phyloP scores from a whole-genome alignment of 2,888 invertebrate genomes.

The Adela reaumurella region DNA sequence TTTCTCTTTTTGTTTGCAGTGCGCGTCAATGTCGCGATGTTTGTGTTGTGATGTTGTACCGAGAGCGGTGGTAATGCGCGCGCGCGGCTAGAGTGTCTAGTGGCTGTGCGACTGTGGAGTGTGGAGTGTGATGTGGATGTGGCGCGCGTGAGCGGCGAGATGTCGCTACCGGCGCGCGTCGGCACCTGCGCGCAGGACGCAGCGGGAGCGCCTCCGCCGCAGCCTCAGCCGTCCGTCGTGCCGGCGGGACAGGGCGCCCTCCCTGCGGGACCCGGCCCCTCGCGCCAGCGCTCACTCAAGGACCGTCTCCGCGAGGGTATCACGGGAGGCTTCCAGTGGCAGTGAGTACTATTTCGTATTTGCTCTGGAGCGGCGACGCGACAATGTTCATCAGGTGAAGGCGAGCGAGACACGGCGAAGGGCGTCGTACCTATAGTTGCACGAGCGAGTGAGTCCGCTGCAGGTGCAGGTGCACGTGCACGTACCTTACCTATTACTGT shows the following conservation, averaged over 20 bases:
- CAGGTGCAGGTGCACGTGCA: too few relatives aligned
- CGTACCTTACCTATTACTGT: too few relatives aligned
- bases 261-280: conserved; percentile 54
- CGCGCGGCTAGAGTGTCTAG: not conserved
- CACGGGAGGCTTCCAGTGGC: conserved; percentile 75
- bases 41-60: not conserved
- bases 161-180: not conserved
- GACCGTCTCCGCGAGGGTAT: conserved; percentile 77
- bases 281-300: conserved; percentile 72
- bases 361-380: too few relatives aligned
- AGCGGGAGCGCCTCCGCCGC: conserved; percentile 12
- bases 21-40: not conserved
- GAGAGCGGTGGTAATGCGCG: not conserved
- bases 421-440: too few relatives aligned
- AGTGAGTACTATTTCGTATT: conserved; percentile 63
- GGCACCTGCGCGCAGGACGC: not conserved
- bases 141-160: not conserved
- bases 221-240: conserved; percentile 19
- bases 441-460: too few relatives aligned
- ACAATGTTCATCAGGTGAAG: too few relatives aligned
- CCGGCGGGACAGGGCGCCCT: conserved; percentile 44
- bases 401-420: too few relatives aligned
- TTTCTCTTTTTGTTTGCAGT: not conserved
- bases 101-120: too few relatives aligned
- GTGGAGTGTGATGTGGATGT: not conserved